Conservation (phyloP, 2,888 invertebrate species). For the Eupithecia inturbata region DNA sequence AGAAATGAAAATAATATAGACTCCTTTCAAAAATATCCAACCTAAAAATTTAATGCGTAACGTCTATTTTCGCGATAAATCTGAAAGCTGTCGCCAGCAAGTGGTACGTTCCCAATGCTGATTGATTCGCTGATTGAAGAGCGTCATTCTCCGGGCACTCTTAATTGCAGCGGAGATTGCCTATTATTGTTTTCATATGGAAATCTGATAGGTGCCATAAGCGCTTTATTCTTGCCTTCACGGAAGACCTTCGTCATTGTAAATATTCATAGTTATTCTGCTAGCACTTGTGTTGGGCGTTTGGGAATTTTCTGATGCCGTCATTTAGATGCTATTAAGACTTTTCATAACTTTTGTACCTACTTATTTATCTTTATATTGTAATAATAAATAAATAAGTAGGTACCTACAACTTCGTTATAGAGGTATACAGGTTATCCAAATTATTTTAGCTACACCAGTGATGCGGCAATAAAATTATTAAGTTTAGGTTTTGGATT, state of each 20-base stretch:
- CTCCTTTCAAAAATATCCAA: neutral
- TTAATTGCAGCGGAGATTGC: slow-evolving; percentile 81
- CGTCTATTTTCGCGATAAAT: slow-evolving; percentile 78
- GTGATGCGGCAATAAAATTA: no score
- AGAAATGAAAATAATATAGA: neutral
- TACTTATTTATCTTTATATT: no score
- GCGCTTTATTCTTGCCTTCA: neutral
- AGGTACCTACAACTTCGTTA: neutral
- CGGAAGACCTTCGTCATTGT: neutral
- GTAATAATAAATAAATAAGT: no score
- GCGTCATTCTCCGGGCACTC: slow-evolving; percentile 78
- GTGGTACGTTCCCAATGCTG: slow-evolving; percentile 81
- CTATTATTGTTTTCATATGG: slow-evolving; percentile 59
- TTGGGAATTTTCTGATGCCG: no score
- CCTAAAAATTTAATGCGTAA: slow-evolving; percentile 48
- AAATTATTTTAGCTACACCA: no score
- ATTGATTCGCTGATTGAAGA: slow-evolving; percentile 84
- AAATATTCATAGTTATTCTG: neutral
- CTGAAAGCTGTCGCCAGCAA: slow-evolving; percentile 79
- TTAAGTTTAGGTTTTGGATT: no score
- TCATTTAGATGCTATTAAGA: neutral
- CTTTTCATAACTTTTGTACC: neutral
- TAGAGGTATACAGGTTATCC: neutral
- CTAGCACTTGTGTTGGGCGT: neutral
- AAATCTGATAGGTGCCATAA: slow-evolving; percentile 13